Evolutionary conservation across 1,140 invertebrate genomes (phyloP).

Genomic region (Heterodera schachtii): DNA sequence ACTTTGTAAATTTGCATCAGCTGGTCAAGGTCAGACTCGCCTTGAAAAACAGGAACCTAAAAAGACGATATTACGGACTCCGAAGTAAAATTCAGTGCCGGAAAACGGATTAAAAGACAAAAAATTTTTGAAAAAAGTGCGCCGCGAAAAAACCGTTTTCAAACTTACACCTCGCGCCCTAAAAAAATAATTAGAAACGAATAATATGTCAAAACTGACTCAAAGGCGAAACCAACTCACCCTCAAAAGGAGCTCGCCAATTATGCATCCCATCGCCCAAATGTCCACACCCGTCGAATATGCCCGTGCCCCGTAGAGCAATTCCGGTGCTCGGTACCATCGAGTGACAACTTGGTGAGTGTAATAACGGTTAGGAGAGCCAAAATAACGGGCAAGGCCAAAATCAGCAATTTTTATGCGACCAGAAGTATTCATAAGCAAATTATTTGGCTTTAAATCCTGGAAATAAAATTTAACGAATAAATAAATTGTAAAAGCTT

Average conservation of each 20-base stretch:
- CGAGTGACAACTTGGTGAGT: constrained; percentile 98
- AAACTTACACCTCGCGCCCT: no score
- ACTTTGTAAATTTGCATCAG: constrained; percentile 89
- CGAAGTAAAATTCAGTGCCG: no score
- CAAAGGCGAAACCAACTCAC: constrained; percentile 47
- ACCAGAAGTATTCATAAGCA: constrained; percentile 87
- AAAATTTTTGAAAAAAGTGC: no score
- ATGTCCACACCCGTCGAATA: constrained; percentile 96
- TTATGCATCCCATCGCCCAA: constrained; percentile 96
- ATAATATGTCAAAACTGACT: no score
- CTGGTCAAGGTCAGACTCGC: constrained; percentile 94
- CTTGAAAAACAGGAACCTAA: constrained; percentile 85
- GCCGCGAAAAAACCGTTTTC: no score
- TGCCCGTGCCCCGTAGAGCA: constrained; percentile 89
- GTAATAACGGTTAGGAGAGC: constrained; percentile 90
- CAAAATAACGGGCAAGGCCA: constrained; percentile 93
- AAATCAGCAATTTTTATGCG: constrained; percentile 97
- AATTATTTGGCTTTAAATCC: constrained; percentile 98
- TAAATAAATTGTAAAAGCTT: constrained; percentile 46
- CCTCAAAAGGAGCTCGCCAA: constrained; percentile 88
- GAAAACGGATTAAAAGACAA: no score
- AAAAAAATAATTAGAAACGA: no score
- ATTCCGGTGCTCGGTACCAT: constrained; percentile 75
- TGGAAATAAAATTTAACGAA: constrained; percentile 59
- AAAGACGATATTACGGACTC: constrained; percentile 8